These are phyloP conservation scores for Danio aesculapii DNA, from an alignment of 2,797 vertebrate genomes.

Conservation along the genomic window DNA sequence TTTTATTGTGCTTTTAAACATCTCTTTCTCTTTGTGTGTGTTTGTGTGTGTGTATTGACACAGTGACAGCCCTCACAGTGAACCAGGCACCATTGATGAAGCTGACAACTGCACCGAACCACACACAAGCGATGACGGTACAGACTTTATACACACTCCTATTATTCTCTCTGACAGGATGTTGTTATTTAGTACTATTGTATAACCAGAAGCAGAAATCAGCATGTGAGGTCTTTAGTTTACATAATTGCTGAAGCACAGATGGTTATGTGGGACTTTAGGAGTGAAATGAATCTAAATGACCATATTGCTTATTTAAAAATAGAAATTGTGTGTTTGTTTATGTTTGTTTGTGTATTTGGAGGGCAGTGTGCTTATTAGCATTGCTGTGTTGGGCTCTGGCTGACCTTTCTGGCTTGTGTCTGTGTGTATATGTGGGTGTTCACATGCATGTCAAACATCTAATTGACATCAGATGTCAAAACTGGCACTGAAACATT, in stretches of 20 bases:
- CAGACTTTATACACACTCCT: constrained; percentile 4
- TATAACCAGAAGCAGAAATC: neutral
- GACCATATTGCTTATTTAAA: neutral
- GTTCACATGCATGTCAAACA: constrained; percentile 20
- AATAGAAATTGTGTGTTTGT: neutral
- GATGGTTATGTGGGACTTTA: neutral
- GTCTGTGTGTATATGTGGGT: neutral
- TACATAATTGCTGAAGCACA: neutral
- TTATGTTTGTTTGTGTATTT: neutral
- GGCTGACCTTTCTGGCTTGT: constrained; percentile 6
- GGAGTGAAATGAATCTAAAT: constrained; percentile 4
- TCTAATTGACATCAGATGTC: constrained; percentile 35
- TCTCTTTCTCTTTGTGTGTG: constrained; percentile 25
- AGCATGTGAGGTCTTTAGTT: constrained; percentile 5
- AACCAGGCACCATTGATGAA: constrained; percentile 96
- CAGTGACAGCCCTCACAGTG: constrained; percentile 98
- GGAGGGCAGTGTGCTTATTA: constrained; percentile 24
- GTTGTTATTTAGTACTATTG: neutral
- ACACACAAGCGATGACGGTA: constrained; percentile 97
- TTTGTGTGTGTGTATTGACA: constrained; percentile 7
- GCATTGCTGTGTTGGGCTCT: constrained; percentile 20
- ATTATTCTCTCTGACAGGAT: neutral
- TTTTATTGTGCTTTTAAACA: neutral
- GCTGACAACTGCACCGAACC: constrained; percentile 94
- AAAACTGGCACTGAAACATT: constrained; percentile 25